These are phyloP conservation scores for Graphium colonna DNA, from an alignment of 2,888 invertebrate species.

Conservation along the genomic window DNA sequence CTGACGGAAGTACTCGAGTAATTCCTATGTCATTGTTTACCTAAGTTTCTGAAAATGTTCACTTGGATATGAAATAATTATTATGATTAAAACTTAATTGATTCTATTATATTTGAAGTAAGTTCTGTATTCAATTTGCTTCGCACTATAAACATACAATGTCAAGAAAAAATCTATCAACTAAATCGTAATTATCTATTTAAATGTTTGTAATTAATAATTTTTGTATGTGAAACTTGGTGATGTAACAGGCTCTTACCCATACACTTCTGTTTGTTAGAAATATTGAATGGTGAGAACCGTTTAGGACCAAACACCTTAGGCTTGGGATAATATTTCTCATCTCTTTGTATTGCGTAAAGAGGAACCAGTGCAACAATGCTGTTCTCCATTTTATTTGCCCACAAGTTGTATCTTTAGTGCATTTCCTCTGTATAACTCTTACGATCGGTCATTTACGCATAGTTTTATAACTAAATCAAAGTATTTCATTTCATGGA, in stretches of 20 bases:
- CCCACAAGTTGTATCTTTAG: slow-evolving; percentile 45
- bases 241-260: slow-evolving; percentile 45
- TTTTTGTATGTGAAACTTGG: too few relatives aligned
- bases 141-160: too few relatives aligned
- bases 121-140: too few relatives aligned
- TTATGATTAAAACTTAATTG: too few relatives aligned
- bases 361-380: slow-evolving; percentile 32
- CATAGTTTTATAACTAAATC: slow-evolving; percentile 60
- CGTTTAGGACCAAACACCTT: slow-evolving; percentile 39
- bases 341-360: slow-evolving; percentile 42
- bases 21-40: too few relatives aligned
- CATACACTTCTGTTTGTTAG: slow-evolving; percentile 48
- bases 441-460: slow-evolving; percentile 63
- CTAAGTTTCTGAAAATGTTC: too few relatives aligned
- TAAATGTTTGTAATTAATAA: too few relatives aligned
- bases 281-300: slow-evolving; percentile 33
- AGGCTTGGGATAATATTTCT: slow-evolving; percentile 47
- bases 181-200: too few relatives aligned
- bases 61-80: too few relatives aligned
- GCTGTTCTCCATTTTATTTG: slow-evolving; percentile 39
- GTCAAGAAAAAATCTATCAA: too few relatives aligned
- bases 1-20: too few relatives aligned
- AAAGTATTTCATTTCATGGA: slow-evolving; percentile 51
- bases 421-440: slow-evolving; percentile 47
- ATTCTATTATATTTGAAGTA: too few relatives aligned